phyloP scores from a whole-genome alignment of 2,113 vertebrate genomes.

The Cervus canadensis region DNA sequence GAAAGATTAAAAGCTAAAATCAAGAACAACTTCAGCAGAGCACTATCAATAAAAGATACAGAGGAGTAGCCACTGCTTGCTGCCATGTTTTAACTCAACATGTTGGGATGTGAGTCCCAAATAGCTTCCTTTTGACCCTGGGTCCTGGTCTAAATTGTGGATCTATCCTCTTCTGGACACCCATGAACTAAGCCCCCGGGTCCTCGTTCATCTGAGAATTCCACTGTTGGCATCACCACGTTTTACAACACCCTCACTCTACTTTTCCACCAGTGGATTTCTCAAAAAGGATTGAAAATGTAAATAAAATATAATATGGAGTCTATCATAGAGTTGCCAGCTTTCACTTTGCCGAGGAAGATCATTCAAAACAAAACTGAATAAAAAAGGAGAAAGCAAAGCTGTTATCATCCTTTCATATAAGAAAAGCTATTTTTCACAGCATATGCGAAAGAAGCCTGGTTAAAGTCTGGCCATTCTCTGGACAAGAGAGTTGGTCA shows the following conservation, averaged over 20 bases:
- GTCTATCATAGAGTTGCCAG: too few species aligned
- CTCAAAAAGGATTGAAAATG: background rate
- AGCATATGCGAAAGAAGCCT: background rate
- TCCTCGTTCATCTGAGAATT: too few species aligned
- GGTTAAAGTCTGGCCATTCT: background rate
- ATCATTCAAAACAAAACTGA: background rate
- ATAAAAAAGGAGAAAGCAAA: background rate
- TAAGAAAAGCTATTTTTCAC: background rate
- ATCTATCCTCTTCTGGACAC: background rate
- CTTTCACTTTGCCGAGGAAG: background rate
- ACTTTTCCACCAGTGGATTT: background rate
- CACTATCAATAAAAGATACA: background rate
- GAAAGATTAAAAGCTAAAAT: background rate
- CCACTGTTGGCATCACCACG: background rate
- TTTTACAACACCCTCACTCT: background rate
- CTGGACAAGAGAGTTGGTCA: background rate
- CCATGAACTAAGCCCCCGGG: background rate
- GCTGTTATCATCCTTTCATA: background rate
- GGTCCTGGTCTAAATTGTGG: background rate
- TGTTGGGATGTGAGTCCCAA: background rate
- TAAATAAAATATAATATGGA: background rate
- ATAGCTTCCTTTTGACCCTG: background rate
- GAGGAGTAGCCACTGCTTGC: rapidly evolving
- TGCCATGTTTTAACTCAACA: background rate
- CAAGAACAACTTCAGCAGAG: background rate